Evolutionary conservation across 2,113 vertebrate species (phyloP), one percentile per base, ranked within the genome.

Genomic region (Nematolebias whitei): DNA sequence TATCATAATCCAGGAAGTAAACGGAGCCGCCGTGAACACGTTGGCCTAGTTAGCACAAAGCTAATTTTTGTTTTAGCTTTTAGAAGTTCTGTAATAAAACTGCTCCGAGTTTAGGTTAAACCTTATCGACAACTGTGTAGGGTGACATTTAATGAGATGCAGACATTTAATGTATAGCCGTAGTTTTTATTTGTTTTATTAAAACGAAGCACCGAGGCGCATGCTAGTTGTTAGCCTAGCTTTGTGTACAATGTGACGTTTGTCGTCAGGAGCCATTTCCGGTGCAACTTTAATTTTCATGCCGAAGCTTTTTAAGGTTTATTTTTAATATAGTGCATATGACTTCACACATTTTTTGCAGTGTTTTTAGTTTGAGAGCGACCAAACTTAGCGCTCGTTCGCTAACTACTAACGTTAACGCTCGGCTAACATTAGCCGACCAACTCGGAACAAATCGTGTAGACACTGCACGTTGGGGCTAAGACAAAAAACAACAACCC

Each of bases 41-140:
- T 15, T 62, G 88, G 88, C 88, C 88, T 87, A 87, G 75, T 88
- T 80, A 85, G 75, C 83, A 71, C 1, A 12, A 2, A 39, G 74
- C 63, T 74, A 78, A 65, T 50, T 64, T 35, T 14, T 2, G 12
- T 4, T 16, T 12, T 8, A 47, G 3, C 19, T 12, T 2, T 1
- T 35, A 0, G 0, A 32, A 0, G 10, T 4, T 2, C 18, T 38
- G 4, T 23, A 40, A 3, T 44, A n/a, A 2, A 2, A 43, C 62
- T 20, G 23, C 65, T 24, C 8, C 5, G 32, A 24, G 18, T 3
- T 11, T 20, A 20, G 8, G 2, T 45, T 5, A 18, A 12, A 4
- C 2, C 23, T 0, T 10, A 40, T 29, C 15, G 5, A 45, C 1
- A 32, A 9, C 20, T 1, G 0, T 5, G 23, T 2, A 20, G 5